Evolutionary conservation across 2,888 invertebrate species (phyloP).

Genomic region (Noctua janthina): DNA sequence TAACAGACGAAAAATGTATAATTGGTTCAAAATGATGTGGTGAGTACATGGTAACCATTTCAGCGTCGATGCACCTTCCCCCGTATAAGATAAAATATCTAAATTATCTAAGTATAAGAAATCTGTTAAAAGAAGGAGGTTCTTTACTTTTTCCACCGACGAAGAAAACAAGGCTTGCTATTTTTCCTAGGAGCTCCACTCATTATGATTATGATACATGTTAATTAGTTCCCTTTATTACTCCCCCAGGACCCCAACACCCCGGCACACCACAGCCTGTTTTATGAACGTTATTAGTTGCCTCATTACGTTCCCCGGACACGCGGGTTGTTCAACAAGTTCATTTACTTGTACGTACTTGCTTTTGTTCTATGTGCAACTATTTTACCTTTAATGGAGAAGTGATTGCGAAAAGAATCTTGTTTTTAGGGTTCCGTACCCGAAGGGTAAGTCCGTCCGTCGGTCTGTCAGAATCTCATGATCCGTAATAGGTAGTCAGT

Average conservation of each 20-base stretch:
- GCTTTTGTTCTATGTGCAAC: not conserved
- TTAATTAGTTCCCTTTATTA: conserved; percentile 39
- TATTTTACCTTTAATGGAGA: not conserved
- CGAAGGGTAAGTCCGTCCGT: too few species aligned
- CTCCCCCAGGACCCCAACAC: not conserved
- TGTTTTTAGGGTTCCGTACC: too few species aligned
- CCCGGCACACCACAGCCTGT: conserved; percentile 9
- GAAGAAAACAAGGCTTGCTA: not conserved
- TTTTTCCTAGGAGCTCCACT: conserved; percentile 12
- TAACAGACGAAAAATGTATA: too few species aligned
- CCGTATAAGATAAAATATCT: not conserved
- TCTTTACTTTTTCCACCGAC: not conserved
- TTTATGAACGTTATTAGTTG: conserved; percentile 44
- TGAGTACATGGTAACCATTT: too few species aligned
- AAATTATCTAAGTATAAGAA: too few species aligned
- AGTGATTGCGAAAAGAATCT: not conserved
- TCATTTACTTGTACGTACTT: conserved; percentile 24
- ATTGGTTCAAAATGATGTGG: too few species aligned
- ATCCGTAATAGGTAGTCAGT: too few species aligned
- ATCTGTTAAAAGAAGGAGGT: not conserved
- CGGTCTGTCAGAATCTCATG: too few species aligned
- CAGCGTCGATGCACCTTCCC: too few species aligned
- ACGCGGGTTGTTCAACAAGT: conserved; percentile 43
- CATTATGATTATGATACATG: conserved; percentile 43
- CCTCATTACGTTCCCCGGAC: conserved; percentile 41